phyloP scores from a whole-genome alignment of 1,140 invertebrate genomes.

The Bacillus rossius region DNA sequence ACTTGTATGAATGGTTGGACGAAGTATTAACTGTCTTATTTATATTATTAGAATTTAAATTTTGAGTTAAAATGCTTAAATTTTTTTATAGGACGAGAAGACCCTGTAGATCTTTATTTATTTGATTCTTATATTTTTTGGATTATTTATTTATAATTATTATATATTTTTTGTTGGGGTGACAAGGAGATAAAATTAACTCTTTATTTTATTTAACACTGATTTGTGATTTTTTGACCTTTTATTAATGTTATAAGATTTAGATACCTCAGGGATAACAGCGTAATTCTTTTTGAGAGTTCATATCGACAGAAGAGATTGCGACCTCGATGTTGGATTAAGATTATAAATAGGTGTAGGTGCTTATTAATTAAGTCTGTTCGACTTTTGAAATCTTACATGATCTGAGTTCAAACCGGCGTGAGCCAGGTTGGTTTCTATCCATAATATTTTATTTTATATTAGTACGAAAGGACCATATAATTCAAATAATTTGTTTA shows the following conservation, averaged over 20 bases:
- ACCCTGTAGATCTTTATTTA: conserved; percentile 53
- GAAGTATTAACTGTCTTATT: conserved; percentile 44
- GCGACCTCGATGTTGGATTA: conserved; percentile 76
- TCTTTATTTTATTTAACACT: conserved; percentile 36
- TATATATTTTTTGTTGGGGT: conserved; percentile 44
- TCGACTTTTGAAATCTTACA: conserved; percentile 71
- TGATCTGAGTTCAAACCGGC: conserved; percentile 72
- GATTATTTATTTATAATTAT: conserved; percentile 36
- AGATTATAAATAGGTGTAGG: conserved; percentile 53
- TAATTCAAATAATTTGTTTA: conserved; percentile 38
- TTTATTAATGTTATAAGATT: conserved; percentile 43
- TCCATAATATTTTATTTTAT: conserved; percentile 48
- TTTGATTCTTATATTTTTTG: conserved; percentile 38
- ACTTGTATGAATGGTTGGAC: conserved; percentile 58
- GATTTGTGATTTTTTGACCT: conserved; percentile 41
- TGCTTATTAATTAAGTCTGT: conserved; percentile 60
- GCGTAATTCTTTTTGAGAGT: conserved; percentile 58
- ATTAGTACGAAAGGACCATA: conserved; percentile 62
- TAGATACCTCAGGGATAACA: conserved; percentile 71
- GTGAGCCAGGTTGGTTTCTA: conserved; percentile 72
- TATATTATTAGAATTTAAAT: conserved; percentile 46
- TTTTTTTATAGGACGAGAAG: conserved; percentile 48
- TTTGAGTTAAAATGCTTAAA: conserved; percentile 59
- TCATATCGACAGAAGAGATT: conserved; percentile 58
- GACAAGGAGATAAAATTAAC: conserved; percentile 42